Base-by-base conservation (phyloP, 2,113 vertebrate species). In the Pelvicachromis taeniatus region DNA sequence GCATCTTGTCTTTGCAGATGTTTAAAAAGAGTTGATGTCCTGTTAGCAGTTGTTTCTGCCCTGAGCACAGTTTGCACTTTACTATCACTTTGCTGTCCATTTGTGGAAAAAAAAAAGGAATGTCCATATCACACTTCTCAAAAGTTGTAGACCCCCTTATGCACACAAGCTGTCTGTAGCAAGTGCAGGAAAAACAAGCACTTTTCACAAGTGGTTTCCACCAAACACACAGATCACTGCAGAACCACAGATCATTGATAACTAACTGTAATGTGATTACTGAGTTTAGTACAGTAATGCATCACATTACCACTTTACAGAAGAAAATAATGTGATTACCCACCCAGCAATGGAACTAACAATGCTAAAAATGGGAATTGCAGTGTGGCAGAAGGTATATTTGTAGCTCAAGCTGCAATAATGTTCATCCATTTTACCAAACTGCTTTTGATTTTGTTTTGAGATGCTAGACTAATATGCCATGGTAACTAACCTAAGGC, bases 401-500 rank as follows among this genome's bases (percentile, higher is more conserved):
- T 61, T 33, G 38, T 16, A 56, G n/a, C 38, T 75, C 52, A 52
- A 52, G 31, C 50, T 50, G n/a, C 16, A 65, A 29, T 56, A 75
- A 83, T 83, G 56, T 86, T 86, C 26, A 56, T 48, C 70, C 9
- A 54, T 50, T 77, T 58, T 77, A 23, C 58, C 19, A n/a, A 59
- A 75, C 73, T 48, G 48, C 56, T 9, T 87, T 91, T 90, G 85
- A 90, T 78, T 92, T 89, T 88, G 82, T 81, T 59, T 91, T 54
- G 53, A 85, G 63, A 81, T 6, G 23, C 52, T 83, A 29, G 53
- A 80, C 80, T 89, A 29, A 90, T 90, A 90, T 90, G 55, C 78
- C 68, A 83, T 87, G 40, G 87, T 73, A 86, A 83, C 86, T 93
- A 90, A 93, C 91, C 92, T 88, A 88, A 80, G 92, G 93, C 94